phyloP scores from a whole-genome alignment of 53 echinoderm and acorn worm species.

The Holothuria leucospilota region DNA sequence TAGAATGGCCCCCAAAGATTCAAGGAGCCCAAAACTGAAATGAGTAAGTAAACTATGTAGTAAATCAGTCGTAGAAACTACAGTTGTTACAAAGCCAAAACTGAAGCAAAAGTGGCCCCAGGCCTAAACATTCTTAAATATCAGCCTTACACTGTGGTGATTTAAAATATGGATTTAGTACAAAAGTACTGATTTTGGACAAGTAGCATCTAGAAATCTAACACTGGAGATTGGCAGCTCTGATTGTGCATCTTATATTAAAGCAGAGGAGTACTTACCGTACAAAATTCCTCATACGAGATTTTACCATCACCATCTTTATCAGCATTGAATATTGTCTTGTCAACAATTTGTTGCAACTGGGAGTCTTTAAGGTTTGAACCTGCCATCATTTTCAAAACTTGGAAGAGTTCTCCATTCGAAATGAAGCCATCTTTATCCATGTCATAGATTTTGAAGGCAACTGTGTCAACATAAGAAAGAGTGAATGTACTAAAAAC shows the following conservation, averaged over 20 bases:
- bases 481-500: not conserved
- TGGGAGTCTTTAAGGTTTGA: slow-evolving; percentile 97
- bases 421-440: slow-evolving; percentile 96
- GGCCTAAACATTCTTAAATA: too few relatives aligned
- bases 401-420: slow-evolving; percentile 96
- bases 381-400: slow-evolving; percentile 98
- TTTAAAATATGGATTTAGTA: too few relatives aligned
- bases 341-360: slow-evolving; percentile 98
- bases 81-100: too few relatives aligned
- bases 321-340: slow-evolving; percentile 96
- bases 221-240: too few relatives aligned
- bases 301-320: slow-evolving; percentile 91
- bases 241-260: not conserved
- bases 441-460: slow-evolving; percentile 98
- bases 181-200: too few relatives aligned
- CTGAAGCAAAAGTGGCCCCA: too few relatives aligned
- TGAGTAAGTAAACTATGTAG: too few relatives aligned
- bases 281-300: slow-evolving; percentile 95
- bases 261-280: slow-evolving; percentile 56
- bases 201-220: too few relatives aligned
- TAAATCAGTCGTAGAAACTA: too few relatives aligned
- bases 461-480: slow-evolving; percentile 61
- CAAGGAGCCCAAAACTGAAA: too few relatives aligned
- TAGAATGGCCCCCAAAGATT: too few relatives aligned
- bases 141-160: too few relatives aligned